A percentile compares a stretch with the other conserved stretches of the same genome.
Evolutionary conservation across 2,888 invertebrate genomes (phyloP).

Genomic region (Diogma glabrata): DNA sequence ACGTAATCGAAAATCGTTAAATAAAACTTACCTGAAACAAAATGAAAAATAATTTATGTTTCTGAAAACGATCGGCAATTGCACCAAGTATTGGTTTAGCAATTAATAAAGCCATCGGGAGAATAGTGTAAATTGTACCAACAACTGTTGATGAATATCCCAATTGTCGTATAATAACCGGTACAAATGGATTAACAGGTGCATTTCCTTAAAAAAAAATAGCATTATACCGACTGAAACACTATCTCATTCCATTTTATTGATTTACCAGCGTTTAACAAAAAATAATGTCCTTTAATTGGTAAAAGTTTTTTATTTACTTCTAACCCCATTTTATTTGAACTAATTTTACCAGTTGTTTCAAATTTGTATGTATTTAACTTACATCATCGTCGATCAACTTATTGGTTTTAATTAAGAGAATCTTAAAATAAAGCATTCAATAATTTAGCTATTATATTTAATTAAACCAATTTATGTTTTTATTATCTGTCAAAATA

Average conservation of each 20-base stretch:
- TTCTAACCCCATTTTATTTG: too few relatives aligned
- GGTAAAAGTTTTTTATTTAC: conserved; percentile 66
- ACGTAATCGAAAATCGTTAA: too few relatives aligned
- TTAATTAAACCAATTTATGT: too few relatives aligned
- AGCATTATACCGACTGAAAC: too few relatives aligned
- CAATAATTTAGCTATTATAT: too few relatives aligned
- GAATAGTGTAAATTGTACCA: conserved; percentile 63
- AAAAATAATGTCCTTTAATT: conserved; percentile 79
- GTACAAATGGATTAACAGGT: conserved; percentile 63
- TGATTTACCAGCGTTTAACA: conserved; percentile 71
- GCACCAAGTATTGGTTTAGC: conserved; percentile 74
- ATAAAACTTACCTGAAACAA: conserved; percentile 35
- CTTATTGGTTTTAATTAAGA: too few relatives aligned
- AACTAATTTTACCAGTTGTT: too few relatives aligned
- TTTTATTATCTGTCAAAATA: too few relatives aligned
- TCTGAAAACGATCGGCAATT: conserved; percentile 62
- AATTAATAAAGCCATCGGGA: conserved; percentile 67
- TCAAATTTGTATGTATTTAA: too few relatives aligned
- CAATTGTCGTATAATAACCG: conserved; percentile 60
- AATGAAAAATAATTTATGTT: conserved; percentile 63
- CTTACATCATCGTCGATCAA: too few relatives aligned
- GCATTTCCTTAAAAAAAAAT: conserved; percentile 56
- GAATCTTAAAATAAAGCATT: too few relatives aligned
- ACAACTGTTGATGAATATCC: conserved; percentile 69
- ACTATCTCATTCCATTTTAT: neutral